These are phyloP conservation scores for Microcebus murinus DNA, from an alignment of 2,113 vertebrate species.

Conservation along the genomic window DNA sequence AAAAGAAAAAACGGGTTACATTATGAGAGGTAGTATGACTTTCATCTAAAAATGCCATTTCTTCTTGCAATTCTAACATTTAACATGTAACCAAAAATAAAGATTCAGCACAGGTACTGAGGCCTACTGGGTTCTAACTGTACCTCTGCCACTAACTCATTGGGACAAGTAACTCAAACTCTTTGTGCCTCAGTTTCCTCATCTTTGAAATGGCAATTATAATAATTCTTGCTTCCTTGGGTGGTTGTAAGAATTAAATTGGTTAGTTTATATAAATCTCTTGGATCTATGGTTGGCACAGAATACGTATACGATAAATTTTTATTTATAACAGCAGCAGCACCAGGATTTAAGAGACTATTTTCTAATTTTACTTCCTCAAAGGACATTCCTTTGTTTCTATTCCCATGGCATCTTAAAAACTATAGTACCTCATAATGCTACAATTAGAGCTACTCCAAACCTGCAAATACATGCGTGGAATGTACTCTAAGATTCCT, in stretches of 20 bases:
- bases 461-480: slow-evolving; percentile 47
- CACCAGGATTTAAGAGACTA: neutral
- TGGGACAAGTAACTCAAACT: neutral
- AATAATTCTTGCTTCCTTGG: neutral
- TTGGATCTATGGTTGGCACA: neutral
- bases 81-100: neutral
- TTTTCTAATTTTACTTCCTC: slow-evolving; percentile 15
- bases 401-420: neutral
- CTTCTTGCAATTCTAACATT: neutral
- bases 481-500: slow-evolving; percentile 52
- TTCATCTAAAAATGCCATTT: neutral
- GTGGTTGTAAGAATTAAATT: neutral
- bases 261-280: slow-evolving; percentile 17
- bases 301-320: neutral
- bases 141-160: neutral
- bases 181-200: neutral
- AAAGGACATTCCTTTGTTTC: slow-evolving; percentile 19
- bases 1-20: neutral
- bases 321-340: neutral
- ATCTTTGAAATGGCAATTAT: neutral
- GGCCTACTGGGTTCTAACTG: neutral
- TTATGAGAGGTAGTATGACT: neutral
- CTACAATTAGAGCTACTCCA: neutral
- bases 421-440: neutral
- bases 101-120: neutral